Percentiles rank a stretch among this genome's conserved stretches.
Conservation (phyloP, 2,113 vertebrate species). For the Antigone vipio region DNA sequence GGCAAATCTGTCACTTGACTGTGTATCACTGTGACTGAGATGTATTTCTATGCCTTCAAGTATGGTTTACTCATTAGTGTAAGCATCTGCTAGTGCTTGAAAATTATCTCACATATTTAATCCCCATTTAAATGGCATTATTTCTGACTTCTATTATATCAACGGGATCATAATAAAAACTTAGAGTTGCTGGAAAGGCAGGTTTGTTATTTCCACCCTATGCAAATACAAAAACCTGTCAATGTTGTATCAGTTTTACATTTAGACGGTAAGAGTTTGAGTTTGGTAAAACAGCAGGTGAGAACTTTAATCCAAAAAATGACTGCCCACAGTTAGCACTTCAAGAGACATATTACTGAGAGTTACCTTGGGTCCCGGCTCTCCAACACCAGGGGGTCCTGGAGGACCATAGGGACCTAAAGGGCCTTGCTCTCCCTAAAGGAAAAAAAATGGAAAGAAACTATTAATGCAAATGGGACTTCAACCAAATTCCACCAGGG, state of each 20-base stretch:
- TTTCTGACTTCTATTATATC: not conserved
- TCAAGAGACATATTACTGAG: not conserved
- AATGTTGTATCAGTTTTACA: not conserved
- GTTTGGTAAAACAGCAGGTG: not conserved
- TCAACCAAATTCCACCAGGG: not conserved
- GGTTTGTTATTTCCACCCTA: not conserved
- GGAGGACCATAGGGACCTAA: constrained; percentile 78
- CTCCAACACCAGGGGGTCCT: constrained; percentile 78
- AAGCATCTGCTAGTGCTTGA: not conserved
- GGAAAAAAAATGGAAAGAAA: not conserved
- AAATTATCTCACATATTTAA: not conserved
- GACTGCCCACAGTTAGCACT: not conserved
- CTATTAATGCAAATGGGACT: not conserved
- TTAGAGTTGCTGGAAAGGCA: not conserved
- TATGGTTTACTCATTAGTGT: not conserved
- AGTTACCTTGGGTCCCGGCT: constrained; percentile 85
- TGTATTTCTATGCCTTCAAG: not conserved
- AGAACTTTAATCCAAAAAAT: not conserved
- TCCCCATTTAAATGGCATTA: not conserved
- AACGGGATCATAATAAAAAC: not conserved
- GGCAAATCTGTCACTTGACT: not conserved
- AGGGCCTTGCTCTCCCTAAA: constrained; percentile 76
- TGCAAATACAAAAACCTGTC: not conserved
- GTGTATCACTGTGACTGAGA: not conserved
- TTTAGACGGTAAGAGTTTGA: not conserved